phyloP scores from a whole-genome alignment of 2,113 vertebrate species.

The Athene cunicularia region DNA sequence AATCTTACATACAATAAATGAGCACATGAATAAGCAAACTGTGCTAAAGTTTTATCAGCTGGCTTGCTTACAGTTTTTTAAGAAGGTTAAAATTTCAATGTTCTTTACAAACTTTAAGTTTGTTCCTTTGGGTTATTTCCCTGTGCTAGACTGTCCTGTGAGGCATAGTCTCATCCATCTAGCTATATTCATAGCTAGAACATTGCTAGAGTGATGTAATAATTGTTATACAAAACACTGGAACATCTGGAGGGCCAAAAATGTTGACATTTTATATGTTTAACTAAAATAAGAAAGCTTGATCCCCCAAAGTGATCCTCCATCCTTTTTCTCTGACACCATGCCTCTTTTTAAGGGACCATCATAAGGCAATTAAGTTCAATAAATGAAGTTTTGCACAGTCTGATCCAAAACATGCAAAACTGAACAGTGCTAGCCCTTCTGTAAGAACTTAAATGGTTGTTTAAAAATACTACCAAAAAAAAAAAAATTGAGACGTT shows the following conservation, averaged over 20 bases:
- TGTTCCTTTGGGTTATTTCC: background rate
- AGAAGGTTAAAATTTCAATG: background rate
- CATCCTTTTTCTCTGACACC: background rate
- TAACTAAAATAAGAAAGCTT: background rate
- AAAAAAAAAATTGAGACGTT: background rate
- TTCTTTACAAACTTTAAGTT: background rate
- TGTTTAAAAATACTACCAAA: background rate
- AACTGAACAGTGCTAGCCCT: background rate
- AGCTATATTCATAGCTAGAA: background rate
- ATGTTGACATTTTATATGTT: background rate
- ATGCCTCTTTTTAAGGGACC: background rate
- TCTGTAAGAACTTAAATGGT: background rate
- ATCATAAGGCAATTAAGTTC: background rate
- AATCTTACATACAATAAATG: background rate
- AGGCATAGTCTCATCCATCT: background rate
- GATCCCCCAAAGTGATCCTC: rapidly evolving
- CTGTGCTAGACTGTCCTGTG: background rate
- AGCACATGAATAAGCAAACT: background rate
- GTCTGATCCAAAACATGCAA: background rate
- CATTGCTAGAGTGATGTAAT: background rate
- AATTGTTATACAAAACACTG: background rate
- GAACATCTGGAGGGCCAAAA: background rate
- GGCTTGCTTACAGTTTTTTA: background rate
- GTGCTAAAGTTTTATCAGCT: background rate
- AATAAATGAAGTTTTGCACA: background rate